Conservation (phyloP, 2,113 vertebrate genomes). For the Stegastes partitus region DNA sequence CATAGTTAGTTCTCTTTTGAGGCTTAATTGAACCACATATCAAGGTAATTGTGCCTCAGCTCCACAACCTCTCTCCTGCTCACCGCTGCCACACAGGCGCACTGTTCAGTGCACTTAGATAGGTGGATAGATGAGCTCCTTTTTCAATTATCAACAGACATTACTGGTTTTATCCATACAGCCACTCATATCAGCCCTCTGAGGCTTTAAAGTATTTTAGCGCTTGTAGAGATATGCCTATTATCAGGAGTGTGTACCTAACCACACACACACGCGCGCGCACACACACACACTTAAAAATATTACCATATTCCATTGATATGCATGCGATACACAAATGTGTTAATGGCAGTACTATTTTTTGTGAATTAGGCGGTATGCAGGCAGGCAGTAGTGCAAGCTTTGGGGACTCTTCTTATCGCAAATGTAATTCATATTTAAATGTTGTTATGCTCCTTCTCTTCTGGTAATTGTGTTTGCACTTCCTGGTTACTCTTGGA, state of each 20-base stretch:
- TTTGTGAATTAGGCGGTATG: conserved; percentile 38
- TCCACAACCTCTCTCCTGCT: conserved; percentile 36
- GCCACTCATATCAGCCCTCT: conserved; percentile 35
- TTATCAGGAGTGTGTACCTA: conserved; percentile 32
- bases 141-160: conserved; percentile 72
- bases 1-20: conserved; percentile 60
- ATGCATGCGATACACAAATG: conserved; percentile 23
- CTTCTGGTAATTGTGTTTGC: conserved; percentile 77
- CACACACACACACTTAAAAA: background rate
- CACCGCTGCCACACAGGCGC: conserved; percentile 36
- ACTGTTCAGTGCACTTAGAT: conserved; percentile 21
- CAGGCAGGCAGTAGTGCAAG: conserved; percentile 35
- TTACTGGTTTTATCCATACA: conserved; percentile 66
- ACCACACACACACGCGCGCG: background rate
- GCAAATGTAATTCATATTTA: conserved; percentile 78
- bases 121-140: conserved; percentile 58
- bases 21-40: conserved; percentile 76
- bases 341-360: conserved; percentile 40
- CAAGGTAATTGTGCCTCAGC: conserved; percentile 68
- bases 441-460: conserved; percentile 70
- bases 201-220: conserved; percentile 34
- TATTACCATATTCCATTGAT: conserved; percentile 30
- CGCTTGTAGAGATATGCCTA: conserved; percentile 35
- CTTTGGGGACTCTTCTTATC: conserved; percentile 51
- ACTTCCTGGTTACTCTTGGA: conserved; percentile 74